Evolutionary conservation across 2,113 vertebrate genomes (phyloP), one percentile per base, ranked within the genome.

Genomic region (Mesoclemmys tuberculata): DNA sequence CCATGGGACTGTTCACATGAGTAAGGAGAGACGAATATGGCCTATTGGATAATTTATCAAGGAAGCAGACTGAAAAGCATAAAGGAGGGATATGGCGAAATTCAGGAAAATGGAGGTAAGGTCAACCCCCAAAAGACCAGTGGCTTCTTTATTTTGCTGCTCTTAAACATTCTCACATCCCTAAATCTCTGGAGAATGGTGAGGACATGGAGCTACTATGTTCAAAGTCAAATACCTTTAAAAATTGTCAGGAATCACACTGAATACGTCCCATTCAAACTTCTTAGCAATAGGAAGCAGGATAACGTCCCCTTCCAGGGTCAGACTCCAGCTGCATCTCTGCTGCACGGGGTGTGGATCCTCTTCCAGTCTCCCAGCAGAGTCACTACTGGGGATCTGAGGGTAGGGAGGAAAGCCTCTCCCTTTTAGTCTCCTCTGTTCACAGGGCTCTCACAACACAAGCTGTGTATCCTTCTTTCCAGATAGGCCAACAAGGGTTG

Each of bases 281-380:
- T 4, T 51, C 10, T 26, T 3, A 29, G 10, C 11, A 16, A 0
- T 26, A 13, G 61, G 31, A n/a, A 68, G 0, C 6, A 84, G 68
- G 0, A 7, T 22, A 41, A 2, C n/a, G 56, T 75, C 80, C 12
- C 54, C 55, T 64, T 11, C 49, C 13, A 49, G 83, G 71, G 52
- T 41, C 0, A 1, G 3, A 4, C 9, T 68, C 26, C 68, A 52
- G 41, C 90, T 51, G 29, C 1, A 1, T 1, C 11, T 4, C 80
- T 61, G 22, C 14, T 19, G 22, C 2, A 58, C 54, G 44, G 31
- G 52, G 71, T 64, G 51, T 3, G 54, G 52, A 61, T 68, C 80
- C 56, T 71, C 31, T 29, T 6, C 82, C 80, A 56, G 14, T 5
- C 79, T 38, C 74, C 52, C 12, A 46, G 6, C 7, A 46, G 26